Conservation (phyloP, 2,888 invertebrate genomes). For the Synanthedon tipuliformis region DNA sequence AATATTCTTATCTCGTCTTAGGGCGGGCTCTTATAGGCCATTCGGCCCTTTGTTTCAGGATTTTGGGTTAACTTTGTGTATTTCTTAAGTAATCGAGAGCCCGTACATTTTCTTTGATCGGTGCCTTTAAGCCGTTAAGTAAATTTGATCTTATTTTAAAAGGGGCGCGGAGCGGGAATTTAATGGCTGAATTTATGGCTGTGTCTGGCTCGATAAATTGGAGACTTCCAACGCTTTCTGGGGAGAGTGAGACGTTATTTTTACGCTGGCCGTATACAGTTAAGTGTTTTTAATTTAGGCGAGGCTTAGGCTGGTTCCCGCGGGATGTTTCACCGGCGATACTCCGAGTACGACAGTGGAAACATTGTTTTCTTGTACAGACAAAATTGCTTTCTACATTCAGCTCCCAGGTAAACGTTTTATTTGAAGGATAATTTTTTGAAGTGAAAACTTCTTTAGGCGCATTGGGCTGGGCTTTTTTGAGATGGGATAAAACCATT, state of each 20-base stretch:
- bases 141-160: constrained; percentile 14
- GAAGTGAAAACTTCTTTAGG: no score
- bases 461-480: no score
- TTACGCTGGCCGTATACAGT: background rate
- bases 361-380: no score
- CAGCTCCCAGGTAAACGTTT: no score
- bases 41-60: constrained; percentile 19
- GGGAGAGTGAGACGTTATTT: background rate
- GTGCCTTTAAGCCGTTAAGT: constrained; percentile 11
- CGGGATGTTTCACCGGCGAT: no score
- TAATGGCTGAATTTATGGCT: background rate
- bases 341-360: no score
- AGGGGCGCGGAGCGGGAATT: background rate
- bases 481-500: no score
- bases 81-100: constrained; percentile 11
- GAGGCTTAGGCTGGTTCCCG: background rate
- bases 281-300: background rate
- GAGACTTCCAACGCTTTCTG: background rate
- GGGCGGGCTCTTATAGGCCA: constrained; percentile 25
- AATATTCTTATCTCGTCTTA: constrained; percentile 37
- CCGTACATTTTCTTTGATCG: constrained; percentile 10
- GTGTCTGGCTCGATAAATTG: background rate
- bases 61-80: constrained; percentile 12
- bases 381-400: no score
- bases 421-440: no score